Evolutionary conservation across 2,888 invertebrate species (phyloP).

Genomic region (Belgica antarctica): DNA sequence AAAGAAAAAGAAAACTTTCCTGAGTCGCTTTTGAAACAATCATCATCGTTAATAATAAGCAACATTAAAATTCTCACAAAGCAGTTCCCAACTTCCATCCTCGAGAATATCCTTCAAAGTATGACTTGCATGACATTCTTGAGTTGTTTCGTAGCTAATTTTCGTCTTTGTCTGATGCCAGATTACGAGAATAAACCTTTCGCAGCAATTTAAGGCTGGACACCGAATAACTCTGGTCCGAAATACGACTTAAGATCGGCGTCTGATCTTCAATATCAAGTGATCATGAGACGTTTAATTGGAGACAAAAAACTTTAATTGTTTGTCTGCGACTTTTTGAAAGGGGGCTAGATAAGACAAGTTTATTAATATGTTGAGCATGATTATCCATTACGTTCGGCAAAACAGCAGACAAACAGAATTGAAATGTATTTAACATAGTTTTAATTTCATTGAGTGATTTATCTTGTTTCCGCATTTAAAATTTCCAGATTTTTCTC

Average conservation of each 20-base stretch:
- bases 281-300: too few species aligned
- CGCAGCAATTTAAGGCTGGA: too few species aligned
- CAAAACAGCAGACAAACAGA: neutral
- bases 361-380: constrained; percentile 6
- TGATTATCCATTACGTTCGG: constrained; percentile 29
- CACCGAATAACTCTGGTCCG: too few species aligned
- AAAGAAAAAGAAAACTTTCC: constrained; percentile 10
- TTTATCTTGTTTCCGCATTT: constrained; percentile 38
- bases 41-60: constrained; percentile 35
- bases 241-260: too few species aligned
- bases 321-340: neutral
- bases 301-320: neutral
- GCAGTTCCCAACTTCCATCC: too few species aligned
- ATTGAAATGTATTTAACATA: constrained; percentile 41
- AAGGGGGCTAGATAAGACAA: neutral
- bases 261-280: too few species aligned
- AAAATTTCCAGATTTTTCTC: constrained; percentile 29
- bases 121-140: neutral
- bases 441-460: constrained; percentile 41
- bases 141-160: neutral
- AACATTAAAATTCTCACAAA: too few species aligned
- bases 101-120: neutral
- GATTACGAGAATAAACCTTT: neutral
- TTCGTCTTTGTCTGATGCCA: neutral
- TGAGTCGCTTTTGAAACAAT: constrained; percentile 33